Percentiles rank a stretch among this genome's conserved stretches.
These are phyloP conservation scores for Proterorhinus semilunaris DNA, from an alignment of 2,113 vertebrate species.

Conservation along the genomic window DNA sequence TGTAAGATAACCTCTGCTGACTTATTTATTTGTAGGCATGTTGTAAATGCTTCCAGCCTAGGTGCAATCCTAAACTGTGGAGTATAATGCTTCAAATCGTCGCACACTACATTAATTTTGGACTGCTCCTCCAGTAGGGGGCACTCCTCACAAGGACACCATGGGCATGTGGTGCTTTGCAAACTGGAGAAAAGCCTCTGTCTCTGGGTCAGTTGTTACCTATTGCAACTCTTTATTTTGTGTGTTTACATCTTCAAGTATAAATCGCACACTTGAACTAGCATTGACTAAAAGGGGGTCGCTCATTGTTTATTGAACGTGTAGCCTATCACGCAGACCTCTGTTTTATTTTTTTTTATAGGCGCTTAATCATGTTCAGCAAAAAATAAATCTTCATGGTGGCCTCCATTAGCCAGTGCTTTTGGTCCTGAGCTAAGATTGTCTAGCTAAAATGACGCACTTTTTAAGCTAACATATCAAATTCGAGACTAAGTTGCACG, in stretches of 20 bases:
- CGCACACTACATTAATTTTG: constrained; percentile 43
- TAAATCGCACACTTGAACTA: constrained; percentile 17
- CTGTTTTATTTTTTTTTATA: constrained; percentile 15
- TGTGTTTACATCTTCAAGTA: constrained; percentile 56
- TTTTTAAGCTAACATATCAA: constrained; percentile 13
- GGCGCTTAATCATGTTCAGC: constrained; percentile 14
- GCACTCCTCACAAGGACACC: constrained; percentile 16
- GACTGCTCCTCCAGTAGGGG: constrained; percentile 34
- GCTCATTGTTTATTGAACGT: constrained; percentile 10
- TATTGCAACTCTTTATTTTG: constrained; percentile 31
- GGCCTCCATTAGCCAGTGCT: constrained; percentile 14
- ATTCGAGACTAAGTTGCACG: not conserved
- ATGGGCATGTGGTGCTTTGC: constrained; percentile 26
- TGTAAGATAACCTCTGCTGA: constrained; percentile 29
- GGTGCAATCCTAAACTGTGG: constrained; percentile 35
- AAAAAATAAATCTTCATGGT: constrained; percentile 15
- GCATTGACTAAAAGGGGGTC: constrained; percentile 22
- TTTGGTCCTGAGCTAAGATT: constrained; percentile 9
- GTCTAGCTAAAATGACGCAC: not conserved
- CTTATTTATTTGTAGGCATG: constrained; percentile 60
- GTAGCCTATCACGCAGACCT: constrained; percentile 10
- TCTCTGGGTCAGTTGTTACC: constrained; percentile 33
- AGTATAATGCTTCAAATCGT: constrained; percentile 16
- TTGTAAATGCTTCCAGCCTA: constrained; percentile 34
- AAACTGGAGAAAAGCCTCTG: constrained; percentile 32